phyloP scores from a whole-genome alignment of 2,797 vertebrate genomes.

The Emys orbicularis region DNA sequence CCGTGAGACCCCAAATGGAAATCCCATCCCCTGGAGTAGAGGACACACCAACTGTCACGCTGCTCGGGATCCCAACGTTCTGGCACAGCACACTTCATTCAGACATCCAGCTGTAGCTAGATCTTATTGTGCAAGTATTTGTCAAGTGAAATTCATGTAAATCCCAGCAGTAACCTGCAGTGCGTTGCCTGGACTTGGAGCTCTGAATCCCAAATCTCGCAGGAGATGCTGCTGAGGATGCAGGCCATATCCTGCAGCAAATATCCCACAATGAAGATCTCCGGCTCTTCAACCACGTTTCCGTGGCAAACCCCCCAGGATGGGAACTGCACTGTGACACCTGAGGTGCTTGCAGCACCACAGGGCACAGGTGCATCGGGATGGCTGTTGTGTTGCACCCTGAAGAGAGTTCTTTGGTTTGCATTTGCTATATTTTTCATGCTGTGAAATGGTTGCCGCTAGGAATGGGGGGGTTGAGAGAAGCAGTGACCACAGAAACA shows the following conservation, averaged over 20 bases:
- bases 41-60: not conserved
- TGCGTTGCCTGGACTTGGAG: not conserved
- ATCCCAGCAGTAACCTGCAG: not conserved
- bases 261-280: not conserved
- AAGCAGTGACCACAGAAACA: not conserved
- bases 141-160: not conserved
- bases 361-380: not conserved
- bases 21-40: not conserved
- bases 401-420: not conserved
- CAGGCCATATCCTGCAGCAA: not conserved
- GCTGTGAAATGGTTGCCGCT: not conserved
- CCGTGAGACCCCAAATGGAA: not conserved
- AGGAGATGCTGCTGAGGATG: not conserved
- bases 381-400: not conserved
- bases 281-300: not conserved
- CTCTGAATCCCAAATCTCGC: not conserved
- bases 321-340: not conserved
- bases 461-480: not conserved
- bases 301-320: not conserved
- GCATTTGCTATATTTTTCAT: not conserved
- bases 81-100: not conserved
- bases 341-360: not conserved
- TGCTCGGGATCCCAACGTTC: not conserved
- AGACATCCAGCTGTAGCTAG: not conserved
- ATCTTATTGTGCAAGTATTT: not conserved